Base-by-base conservation (phyloP, 2,888 invertebrate species). In the Byasa hedistus region DNA sequence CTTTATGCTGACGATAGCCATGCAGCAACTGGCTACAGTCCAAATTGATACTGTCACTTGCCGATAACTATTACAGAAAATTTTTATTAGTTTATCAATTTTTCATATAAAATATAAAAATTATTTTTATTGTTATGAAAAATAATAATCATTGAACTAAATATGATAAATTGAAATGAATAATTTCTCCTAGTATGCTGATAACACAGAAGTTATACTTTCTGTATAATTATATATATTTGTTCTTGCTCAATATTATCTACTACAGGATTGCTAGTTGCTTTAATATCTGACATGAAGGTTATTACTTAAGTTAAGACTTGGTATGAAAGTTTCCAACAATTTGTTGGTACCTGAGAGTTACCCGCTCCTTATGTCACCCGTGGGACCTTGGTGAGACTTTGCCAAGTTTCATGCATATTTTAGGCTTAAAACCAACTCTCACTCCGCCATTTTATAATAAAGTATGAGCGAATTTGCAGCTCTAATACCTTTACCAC, bases 1-100 rank as follows among this genome's bases (percentile, higher is more conserved):
- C 39, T 24, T 60, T 44, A 58, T 55, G 63, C 54, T 59, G 58
- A 66, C 61, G 58, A 55, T 36, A 54, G 48, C 51, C 59, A 27
- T 27, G 39, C 32, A 59, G 55, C 59, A 55, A 51, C 63, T 66
- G 66, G 66, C 66, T 59, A 51, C 44, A 21, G 51, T 21, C 66
- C 66, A 66, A 66, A 63, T 63, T 66, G 63, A 66, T 63, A 66
- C 51, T 63, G 66, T 56, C 66, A 62, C 63, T 36, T 63, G 63
- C 44, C 23, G 54, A 51, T 66, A 44, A 54, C 62, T 24, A 57
- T 51, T 23, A 39, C 39, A 57, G 39, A 66, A 54, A 54, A 66
- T 62, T 62, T 62, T n/a, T 54, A 57, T 44, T 58, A 62, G 21
- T 22, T 59, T 51, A 55, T 60, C 60, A 56, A n/a, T n/a, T 65